Evolutionary conservation across 1,140 invertebrate species (phyloP).

Genomic region (Caerostris extrusa): DNA sequence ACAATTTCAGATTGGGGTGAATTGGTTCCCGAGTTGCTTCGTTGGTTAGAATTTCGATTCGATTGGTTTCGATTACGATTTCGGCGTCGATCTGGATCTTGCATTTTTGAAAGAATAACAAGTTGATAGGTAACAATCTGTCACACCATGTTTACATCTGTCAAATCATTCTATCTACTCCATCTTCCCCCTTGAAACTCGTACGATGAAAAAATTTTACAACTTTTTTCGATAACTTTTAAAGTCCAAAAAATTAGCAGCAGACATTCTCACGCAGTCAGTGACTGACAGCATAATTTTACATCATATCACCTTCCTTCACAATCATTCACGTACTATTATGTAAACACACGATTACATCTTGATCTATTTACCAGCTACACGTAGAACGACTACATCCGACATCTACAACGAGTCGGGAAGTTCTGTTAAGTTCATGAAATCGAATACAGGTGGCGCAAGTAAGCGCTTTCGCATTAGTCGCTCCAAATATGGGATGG

Average conservation of each 20-base stretch:
- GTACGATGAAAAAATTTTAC: not conserved
- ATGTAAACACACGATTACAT: conserved; percentile 4
- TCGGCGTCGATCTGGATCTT: conserved; percentile 43
- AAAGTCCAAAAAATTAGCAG: conserved; percentile 20
- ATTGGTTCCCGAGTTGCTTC: not conserved
- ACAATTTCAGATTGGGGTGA: conserved; percentile 47
- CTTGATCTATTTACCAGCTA: not conserved
- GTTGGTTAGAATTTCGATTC: conserved; percentile 31
- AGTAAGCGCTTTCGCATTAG: not conserved
- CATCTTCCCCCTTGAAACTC: not conserved
- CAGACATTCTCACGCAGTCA: not conserved
- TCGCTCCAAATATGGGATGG: conserved; percentile 69
- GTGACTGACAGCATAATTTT: not conserved
- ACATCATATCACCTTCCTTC: not conserved
- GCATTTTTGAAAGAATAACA: conserved; percentile 47
- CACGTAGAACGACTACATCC: not conserved
- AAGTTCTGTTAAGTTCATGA: conserved; percentile 57
- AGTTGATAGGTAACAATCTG: conserved; percentile 62
- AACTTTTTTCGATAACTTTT: conserved; percentile 63
- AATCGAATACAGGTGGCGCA: conserved; percentile 55
- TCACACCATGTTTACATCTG: conserved; percentile 37
- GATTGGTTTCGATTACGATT: conserved; percentile 19
- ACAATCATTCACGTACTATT: not conserved
- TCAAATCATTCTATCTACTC: not conserved
- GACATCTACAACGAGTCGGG: not conserved